Base-by-base conservation (phyloP, 2,797 vertebrate species). In the Acanthornis magna region DNA sequence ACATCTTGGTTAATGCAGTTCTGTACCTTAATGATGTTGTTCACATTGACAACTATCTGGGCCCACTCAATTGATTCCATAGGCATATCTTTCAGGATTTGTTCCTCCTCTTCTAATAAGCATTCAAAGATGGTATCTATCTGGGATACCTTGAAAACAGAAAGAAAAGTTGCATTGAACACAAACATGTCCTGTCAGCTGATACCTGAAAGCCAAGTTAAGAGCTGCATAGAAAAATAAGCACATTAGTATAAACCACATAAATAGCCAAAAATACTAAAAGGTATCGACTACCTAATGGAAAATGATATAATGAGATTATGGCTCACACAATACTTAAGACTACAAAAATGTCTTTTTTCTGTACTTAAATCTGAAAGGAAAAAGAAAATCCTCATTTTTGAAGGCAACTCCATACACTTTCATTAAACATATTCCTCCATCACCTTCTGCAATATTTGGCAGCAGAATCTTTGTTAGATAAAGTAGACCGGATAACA, bases 81-180 rank as follows among this genome's bases (percentile, higher is more conserved):
- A 0, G 97, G 95, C 16, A 85, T 97, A 45, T 98, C 98, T 95
- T 98, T 98, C 92, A 99, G 97, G 65, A 97, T 97, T 53, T 98
- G 98, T 81, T 99, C 99, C 95, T 99, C 99, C 15, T 99, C 98
- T 74, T 99, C 99, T 86, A 99, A 96, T 72, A 99, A 97, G 75
- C 98, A 99, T 68, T 99, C 99, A 17, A 99, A 99, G 96, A 99
- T 98, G 0, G 97, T 97, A 82, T 99, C 99, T 94, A 99, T 98
- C 95, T 98, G 98, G 30, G 99, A 99, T 50, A 99, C 99, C 99
- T 99, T 93, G 48, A 55, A 75, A 75, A 27, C 1, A 86, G 23
- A 83, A 88, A 40, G 27, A 83, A 85, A 80, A 51, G 74, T 4
- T 29, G 25, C 29, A 57, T 0, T 55, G 54, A 88, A 40, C 22